These are phyloP conservation scores for Colletes collaris DNA, from an alignment of 2,888 invertebrate species.

Conservation along the genomic window DNA sequence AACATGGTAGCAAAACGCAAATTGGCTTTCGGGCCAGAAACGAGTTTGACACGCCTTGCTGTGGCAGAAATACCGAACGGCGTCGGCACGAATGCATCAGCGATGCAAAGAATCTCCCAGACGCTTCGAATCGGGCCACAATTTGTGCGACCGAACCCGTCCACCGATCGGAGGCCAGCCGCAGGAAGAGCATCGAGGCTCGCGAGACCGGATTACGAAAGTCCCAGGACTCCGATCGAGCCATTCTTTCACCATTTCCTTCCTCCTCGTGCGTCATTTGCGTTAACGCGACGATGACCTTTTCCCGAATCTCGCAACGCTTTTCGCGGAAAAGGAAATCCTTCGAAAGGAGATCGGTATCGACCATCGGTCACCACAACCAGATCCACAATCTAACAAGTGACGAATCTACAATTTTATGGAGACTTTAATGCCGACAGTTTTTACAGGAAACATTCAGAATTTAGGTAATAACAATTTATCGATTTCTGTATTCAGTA, in stretches of 20 bases:
- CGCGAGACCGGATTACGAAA: constrained; percentile 39
- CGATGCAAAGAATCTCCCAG: neutral
- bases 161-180: neutral
- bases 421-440: no score
- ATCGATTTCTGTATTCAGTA: no score
- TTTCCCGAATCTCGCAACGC: constrained; percentile 38
- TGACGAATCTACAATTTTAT: no score
- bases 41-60: no score
- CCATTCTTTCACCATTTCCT: constrained; percentile 57
- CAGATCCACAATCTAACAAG: no score
- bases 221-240: constrained; percentile 14
- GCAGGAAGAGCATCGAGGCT: constrained; percentile 13
- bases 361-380: no score
- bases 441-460: no score
- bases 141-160: neutral
- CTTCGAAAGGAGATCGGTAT: neutral
- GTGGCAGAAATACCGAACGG: no score
- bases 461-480: no score
- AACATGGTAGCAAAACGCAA: no score
- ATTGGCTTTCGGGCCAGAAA: no score
- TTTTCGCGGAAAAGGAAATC: neutral
- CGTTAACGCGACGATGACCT: constrained; percentile 41
- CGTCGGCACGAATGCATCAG: no score
- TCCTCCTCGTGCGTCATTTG: constrained; percentile 29
- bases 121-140: neutral